Conservation (phyloP, 1,140 invertebrate species). For the Oryctes rhinoceros region DNA sequence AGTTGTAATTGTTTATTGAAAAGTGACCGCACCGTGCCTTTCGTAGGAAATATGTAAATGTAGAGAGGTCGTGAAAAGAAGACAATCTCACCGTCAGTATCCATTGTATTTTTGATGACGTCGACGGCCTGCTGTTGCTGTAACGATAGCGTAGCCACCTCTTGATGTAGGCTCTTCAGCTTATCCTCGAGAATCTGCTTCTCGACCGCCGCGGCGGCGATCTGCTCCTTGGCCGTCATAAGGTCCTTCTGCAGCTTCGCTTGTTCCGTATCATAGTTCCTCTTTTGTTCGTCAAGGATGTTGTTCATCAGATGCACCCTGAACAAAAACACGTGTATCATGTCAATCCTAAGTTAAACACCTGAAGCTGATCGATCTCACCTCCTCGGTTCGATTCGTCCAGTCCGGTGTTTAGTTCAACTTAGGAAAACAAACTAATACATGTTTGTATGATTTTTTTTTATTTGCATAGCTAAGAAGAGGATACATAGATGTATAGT, state of each 20-base stretch:
- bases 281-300: constrained; percentile 44
- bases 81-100: not conserved
- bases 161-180: constrained; percentile 42
- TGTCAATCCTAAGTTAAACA: constrained; percentile 53
- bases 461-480: too few relatives aligned
- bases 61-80: too few relatives aligned
- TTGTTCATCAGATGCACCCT: constrained; percentile 49
- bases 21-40: too few relatives aligned
- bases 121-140: constrained; percentile 42
- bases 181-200: constrained; percentile 43
- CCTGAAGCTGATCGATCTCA: constrained; percentile 48
- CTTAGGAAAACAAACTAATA: constrained; percentile 31
- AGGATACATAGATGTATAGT: too few relatives aligned
- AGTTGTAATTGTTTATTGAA: too few relatives aligned
- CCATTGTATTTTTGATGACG: constrained; percentile 40
- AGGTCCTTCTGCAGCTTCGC: constrained; percentile 40
- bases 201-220: constrained; percentile 25
- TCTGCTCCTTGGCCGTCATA: constrained; percentile 39
- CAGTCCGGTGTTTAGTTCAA: constrained; percentile 43
- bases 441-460: not conserved
- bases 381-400: constrained; percentile 40
- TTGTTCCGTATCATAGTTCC: constrained; percentile 27
- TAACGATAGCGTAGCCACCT: constrained; percentile 41
- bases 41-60: too few relatives aligned
- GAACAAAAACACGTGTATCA: constrained; percentile 53